Conservation (phyloP, 2,888 invertebrate species). For the Muscina levida region DNA sequence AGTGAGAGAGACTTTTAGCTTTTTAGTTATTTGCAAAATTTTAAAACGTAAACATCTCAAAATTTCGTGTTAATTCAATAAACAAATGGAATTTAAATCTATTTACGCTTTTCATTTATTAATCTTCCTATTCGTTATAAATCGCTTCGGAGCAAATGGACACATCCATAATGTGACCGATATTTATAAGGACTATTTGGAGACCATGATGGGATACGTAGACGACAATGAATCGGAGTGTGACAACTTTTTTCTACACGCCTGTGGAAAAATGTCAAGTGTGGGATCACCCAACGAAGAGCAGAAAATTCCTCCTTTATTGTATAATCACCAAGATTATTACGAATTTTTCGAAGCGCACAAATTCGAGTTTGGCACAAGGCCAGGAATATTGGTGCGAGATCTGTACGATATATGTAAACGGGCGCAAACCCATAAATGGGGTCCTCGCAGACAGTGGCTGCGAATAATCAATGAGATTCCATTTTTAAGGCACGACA, state of each 20-base stretch:
- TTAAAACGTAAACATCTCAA: constrained; percentile 44
- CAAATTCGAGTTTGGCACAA: constrained; percentile 69
- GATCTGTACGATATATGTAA: constrained; percentile 73
- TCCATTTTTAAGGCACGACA: constrained; percentile 69
- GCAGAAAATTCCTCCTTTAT: constrained; percentile 70
- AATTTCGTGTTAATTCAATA: background rate
- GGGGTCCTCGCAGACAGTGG: constrained; percentile 65
- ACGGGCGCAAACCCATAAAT: background rate
- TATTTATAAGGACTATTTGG: constrained; percentile 72
- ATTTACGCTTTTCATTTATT: constrained; percentile 8
- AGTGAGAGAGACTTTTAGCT: constrained; percentile 7
- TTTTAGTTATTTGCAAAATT: constrained; percentile 50
- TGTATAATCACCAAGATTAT: constrained; percentile 75
- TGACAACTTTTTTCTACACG: constrained; percentile 75
- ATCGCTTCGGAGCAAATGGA: constrained; percentile 11
- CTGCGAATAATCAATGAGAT: constrained; percentile 69
- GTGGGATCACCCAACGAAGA: background rate
- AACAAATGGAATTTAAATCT: constrained; percentile 32
- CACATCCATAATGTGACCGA: constrained; percentile 65
- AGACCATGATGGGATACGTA: constrained; percentile 69
- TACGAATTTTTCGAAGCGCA: constrained; percentile 73
- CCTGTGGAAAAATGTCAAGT: constrained; percentile 71
- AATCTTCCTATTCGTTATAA: constrained; percentile 42
- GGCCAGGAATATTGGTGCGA: constrained; percentile 70
- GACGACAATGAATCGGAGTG: constrained; percentile 72